These are phyloP conservation scores for Penaeus japonicus DNA, from an alignment of 1,140 invertebrate species.

Conservation along the genomic window DNA sequence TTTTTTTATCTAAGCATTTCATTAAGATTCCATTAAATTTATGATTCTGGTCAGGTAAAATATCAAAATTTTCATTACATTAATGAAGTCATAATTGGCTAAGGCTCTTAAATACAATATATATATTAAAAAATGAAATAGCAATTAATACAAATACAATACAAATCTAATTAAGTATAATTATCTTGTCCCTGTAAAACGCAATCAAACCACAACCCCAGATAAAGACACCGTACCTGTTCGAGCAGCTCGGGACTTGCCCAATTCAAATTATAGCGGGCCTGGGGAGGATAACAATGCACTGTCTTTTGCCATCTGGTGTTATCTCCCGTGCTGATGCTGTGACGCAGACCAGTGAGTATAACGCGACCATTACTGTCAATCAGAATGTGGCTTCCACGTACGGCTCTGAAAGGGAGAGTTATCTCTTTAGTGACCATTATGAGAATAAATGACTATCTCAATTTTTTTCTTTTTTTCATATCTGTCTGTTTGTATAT, in stretches of 20 bases:
- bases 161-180: neutral
- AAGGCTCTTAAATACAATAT: too few relatives aligned
- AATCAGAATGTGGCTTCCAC: constrained; percentile 84
- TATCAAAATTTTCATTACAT: too few relatives aligned
- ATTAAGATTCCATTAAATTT: too few relatives aligned
- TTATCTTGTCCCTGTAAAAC: neutral
- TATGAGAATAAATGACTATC: neutral
- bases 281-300: constrained; percentile 77
- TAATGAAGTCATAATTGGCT: too few relatives aligned
- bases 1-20: too few relatives aligned
- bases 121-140: too few relatives aligned
- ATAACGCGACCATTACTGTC: constrained; percentile 74
- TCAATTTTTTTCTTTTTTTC: too few relatives aligned
- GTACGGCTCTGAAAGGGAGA: constrained; percentile 74
- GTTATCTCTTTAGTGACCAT: neutral
- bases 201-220: neutral
- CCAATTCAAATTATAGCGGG: constrained; percentile 81
- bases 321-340: constrained; percentile 75
- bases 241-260: constrained; percentile 89
- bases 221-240: constrained; percentile 69
- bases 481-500: too few relatives aligned
- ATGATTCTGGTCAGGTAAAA: too few relatives aligned
- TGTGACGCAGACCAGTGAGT: constrained; percentile 80
- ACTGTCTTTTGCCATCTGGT: constrained; percentile 75
- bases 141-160: too few relatives aligned